A percentile compares a stretch with the other conserved stretches of the same genome.
Evolutionary conservation across 2,888 invertebrate species (phyloP).

Genomic region (Polia nebulosa): DNA sequence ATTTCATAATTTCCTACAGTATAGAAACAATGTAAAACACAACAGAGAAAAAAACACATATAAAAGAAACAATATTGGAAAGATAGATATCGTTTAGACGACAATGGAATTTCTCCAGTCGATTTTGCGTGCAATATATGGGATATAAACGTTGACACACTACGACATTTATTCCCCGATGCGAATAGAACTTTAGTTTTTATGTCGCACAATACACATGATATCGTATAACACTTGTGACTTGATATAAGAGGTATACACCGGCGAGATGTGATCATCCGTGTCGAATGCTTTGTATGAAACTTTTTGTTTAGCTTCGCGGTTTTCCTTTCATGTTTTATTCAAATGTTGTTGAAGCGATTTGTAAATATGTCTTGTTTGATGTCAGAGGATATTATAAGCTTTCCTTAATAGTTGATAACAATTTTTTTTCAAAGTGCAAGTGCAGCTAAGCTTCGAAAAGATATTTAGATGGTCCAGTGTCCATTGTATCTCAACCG

Average conservation of each 20-base stretch:
- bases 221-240: conserved; percentile 28
- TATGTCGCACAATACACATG: conserved; percentile 8
- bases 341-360: conserved; percentile 36
- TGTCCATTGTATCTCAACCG: too few relatives aligned
- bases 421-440: neutral
- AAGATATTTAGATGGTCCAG: too few relatives aligned
- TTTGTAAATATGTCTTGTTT: conserved; percentile 16
- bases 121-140: neutral
- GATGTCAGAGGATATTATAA: conserved; percentile 1
- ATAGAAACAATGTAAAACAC: too few relatives aligned
- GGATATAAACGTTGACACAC: conserved; percentile 8
- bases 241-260: conserved; percentile 12
- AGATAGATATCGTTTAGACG: neutral
- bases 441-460: too few relatives aligned
- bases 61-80: neutral
- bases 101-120: neutral
- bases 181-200: conserved; percentile 6
- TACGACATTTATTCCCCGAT: neutral
- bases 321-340: conserved; percentile 39
- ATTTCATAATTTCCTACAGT: too few relatives aligned
- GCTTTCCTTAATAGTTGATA: neutral
- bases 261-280: conserved; percentile 43
- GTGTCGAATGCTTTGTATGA: conserved; percentile 56
- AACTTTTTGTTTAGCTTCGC: conserved; percentile 40
- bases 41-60: neutral